Evolutionary conservation across 2,888 invertebrate genomes (phyloP).

Genomic region (Acrobasis repandana): DNA sequence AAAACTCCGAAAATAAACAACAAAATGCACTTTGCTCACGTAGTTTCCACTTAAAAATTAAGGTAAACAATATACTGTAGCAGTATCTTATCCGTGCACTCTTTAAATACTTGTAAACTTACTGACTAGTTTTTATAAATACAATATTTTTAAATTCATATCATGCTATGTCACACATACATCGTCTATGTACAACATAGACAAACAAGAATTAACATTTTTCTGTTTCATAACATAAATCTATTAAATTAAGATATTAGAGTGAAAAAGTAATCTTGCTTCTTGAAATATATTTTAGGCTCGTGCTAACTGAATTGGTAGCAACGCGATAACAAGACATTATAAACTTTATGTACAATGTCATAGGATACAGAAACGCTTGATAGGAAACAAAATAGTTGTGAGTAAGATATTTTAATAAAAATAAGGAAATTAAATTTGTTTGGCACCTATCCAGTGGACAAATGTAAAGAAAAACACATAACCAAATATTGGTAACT

Average conservation of each 20-base stretch:
- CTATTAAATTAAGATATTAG: too few relatives aligned
- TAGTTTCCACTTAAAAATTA: constrained; percentile 1
- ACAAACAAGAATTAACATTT: too few relatives aligned
- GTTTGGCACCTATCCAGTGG: not conserved
- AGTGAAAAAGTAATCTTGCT: too few relatives aligned
- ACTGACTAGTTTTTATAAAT: constrained; percentile 74
- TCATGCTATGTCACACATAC: constrained; percentile 9
- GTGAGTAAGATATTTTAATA: not conserved
- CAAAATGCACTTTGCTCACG: constrained; percentile 15
- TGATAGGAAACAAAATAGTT: not conserved
- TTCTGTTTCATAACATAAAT: too few relatives aligned
- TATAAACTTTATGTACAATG: too few relatives aligned
- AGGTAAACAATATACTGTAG: constrained; percentile 15
- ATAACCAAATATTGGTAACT: constrained; percentile 29
- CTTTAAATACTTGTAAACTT: constrained; percentile 50
- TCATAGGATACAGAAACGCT: too few relatives aligned
- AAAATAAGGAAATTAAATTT: not conserved
- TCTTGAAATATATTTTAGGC: too few relatives aligned
- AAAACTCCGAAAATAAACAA: constrained; percentile 2
- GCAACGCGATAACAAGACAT: too few relatives aligned
- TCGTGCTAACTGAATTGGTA: too few relatives aligned
- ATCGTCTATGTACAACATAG: not conserved
- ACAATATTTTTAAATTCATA: constrained; percentile 38
- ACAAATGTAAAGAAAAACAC: not conserved
- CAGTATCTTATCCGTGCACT: not conserved